Base-by-base conservation (phyloP, 37 sponge, comb jelly and placozoan species). In the Chondrosia reniformis region DNA sequence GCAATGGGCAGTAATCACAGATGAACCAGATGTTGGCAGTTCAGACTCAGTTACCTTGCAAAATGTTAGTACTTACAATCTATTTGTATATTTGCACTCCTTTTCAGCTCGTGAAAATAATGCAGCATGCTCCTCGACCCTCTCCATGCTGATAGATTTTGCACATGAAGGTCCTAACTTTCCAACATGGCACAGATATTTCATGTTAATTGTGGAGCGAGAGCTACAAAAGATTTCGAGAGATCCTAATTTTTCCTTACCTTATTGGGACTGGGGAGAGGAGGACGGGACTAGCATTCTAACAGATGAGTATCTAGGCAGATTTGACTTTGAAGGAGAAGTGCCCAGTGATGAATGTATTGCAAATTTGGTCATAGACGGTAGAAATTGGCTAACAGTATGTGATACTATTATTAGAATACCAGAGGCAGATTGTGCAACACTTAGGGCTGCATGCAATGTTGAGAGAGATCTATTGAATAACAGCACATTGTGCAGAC, bases 131-230 rank as follows among this genome's bases (percentile, higher is more conserved):
- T 30, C 32, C 37, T 46, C 13, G 13, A 3, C 2, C 27, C 30
- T 30, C 22, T 59, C 28, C 7, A 30, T 30, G n/a, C 13, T 24
- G 4, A 4, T 74, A 12, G 78, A 77, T 44, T 77, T 58, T 34
- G 78, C 40, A 24, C 78, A 77, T 58, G 42, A 57, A 77, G 78
- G 78, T 0, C 78, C 78, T 0, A 5, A 4, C 7, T 77, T 77
- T 42, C 63, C 43, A 1, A 58, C 59, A 19, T 77, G 78, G 78
- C 78, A 77, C 61, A 38, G 78, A 37, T 58, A 77, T 27, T 77
- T 61, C 57, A 38, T 77, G 33, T 25, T 77, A 7, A 0, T 58
- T 4, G 28, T 77, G 6, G 78, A 77, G 34, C 3, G 63, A 34
- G 78, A 77, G 61, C 31, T 77, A 22, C 58, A 32, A 13, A 7